These are phyloP conservation scores for Daphoenositta chrysoptera DNA, from an alignment of 2,113 vertebrate species.

Conservation along the genomic window DNA sequence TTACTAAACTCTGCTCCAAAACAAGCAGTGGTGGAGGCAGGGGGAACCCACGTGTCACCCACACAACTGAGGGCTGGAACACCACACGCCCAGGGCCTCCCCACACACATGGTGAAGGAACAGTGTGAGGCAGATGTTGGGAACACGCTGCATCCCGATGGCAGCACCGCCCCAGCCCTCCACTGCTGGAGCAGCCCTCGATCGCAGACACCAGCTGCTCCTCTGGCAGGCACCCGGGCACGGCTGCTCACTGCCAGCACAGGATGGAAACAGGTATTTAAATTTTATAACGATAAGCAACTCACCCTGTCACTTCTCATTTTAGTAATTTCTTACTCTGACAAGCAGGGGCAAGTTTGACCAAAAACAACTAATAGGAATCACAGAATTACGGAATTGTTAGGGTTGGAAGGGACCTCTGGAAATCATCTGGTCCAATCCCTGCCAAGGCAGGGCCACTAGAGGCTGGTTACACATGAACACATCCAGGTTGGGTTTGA, in stretches of 20 bases:
- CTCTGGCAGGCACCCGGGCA: neutral
- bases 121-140: rapidly evolving
- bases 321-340: neutral
- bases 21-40: neutral
- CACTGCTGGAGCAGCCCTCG: rapidly evolving
- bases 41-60: rapidly evolving
- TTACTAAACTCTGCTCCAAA: neutral
- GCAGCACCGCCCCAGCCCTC: neutral
- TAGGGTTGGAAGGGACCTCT: neutral
- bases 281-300: neutral
- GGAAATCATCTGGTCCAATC: neutral
- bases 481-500: neutral
- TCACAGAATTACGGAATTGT: neutral
- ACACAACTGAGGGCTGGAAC: rapidly evolving
- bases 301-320: neutral
- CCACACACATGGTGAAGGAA: rapidly evolving
- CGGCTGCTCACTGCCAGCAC: rapidly evolving
- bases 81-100: rapidly evolving
- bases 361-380: neutral
- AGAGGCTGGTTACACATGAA: neutral
- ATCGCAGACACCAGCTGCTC: neutral
- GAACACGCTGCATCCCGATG: rapidly evolving
- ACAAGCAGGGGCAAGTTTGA: neutral
- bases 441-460: neutral
- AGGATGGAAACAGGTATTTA: neutral